phyloP scores from a whole-genome alignment of 2,113 vertebrate species.

The Anolis sagrei region DNA sequence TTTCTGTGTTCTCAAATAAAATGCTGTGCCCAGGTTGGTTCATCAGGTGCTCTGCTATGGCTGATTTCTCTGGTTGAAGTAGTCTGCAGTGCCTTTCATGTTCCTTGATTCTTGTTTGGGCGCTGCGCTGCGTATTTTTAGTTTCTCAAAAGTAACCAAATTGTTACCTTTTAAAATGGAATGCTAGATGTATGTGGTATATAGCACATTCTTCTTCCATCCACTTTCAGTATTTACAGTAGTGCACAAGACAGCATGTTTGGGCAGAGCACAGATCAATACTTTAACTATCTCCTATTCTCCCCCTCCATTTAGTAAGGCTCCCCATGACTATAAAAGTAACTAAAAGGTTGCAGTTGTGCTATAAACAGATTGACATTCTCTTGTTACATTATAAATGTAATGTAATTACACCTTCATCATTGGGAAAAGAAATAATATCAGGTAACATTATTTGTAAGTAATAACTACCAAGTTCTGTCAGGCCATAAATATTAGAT shows the following conservation, averaged over 20 bases:
- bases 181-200: not conserved
- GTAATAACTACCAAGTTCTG: not conserved
- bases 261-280: not conserved
- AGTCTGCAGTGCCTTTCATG: too few relatives aligned
- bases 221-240: not conserved
- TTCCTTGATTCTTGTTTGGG: too few relatives aligned
- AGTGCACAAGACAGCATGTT: not conserved
- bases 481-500: not conserved
- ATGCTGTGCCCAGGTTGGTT: too few relatives aligned
- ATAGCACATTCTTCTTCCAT: not conserved
- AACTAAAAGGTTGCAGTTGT: not conserved
- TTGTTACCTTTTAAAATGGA: too few relatives aligned
- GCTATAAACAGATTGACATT: not conserved
- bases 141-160: too few relatives aligned
- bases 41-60: too few relatives aligned
- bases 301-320: not conserved
- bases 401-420: not conserved
- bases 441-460: not conserved
- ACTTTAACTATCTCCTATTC: not conserved
- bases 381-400: not conserved
- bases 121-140: too few relatives aligned
- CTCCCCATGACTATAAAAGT: not conserved
- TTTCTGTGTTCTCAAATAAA: too few relatives aligned
- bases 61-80: too few relatives aligned
- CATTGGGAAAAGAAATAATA: not conserved